Conservation (phyloP, 2,113 vertebrate genomes). For the Suncus etruscus region DNA sequence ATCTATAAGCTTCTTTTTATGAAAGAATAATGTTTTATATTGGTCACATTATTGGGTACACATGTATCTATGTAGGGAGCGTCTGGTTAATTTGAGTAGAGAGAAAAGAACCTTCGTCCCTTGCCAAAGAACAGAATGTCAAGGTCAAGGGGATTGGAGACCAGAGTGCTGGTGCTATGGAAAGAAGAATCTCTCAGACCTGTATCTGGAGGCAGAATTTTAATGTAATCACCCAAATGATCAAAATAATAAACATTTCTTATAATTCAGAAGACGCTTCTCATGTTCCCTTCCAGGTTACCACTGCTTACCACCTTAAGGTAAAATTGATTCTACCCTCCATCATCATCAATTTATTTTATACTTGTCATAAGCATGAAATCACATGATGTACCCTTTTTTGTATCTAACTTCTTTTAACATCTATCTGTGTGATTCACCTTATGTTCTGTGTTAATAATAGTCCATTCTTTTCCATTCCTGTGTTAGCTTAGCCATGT, state of each 20-base stretch:
- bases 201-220: not conserved
- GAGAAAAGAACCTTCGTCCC: not conserved
- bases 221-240: not conserved
- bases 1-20: not conserved
- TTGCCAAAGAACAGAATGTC: not conserved
- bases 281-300: not conserved
- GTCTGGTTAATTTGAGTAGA: not conserved
- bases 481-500: not conserved
- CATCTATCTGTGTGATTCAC: not conserved
- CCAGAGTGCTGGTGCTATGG: rapidly evolving
- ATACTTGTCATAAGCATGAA: not conserved
- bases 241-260: not conserved
- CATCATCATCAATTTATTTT: not conserved
- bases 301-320: not conserved
- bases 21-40: not conserved
- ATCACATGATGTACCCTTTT: not conserved
- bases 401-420: not conserved
- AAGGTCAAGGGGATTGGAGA: not conserved
- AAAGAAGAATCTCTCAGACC: not conserved
- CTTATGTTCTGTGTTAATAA: not conserved
- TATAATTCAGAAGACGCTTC: not conserved
- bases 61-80: not conserved
- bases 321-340: not conserved
- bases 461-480: slow-evolving; percentile 5
- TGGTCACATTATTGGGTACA: not conserved